Evolutionary conservation across 2,113 vertebrate species (phyloP).

Genomic region (Telmatochromis brichardi): DNA sequence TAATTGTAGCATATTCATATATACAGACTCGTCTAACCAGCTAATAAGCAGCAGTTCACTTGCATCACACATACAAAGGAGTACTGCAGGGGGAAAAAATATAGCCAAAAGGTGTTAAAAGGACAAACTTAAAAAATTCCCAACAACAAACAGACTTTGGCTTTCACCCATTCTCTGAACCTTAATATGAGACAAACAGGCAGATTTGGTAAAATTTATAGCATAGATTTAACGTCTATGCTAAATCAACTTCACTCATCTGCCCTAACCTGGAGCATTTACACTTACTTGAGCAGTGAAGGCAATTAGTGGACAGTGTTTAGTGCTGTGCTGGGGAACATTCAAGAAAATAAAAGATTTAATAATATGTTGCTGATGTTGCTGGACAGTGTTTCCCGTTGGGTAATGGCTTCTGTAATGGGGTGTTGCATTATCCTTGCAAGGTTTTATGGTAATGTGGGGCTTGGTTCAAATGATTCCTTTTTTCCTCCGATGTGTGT

Average conservation of each 20-base stretch:
- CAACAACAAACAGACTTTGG: background rate
- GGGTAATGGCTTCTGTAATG: conserved; percentile 30
- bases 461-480: background rate
- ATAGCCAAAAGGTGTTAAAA: background rate
- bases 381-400: background rate
- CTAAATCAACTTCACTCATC: background rate
- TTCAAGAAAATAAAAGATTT: background rate
- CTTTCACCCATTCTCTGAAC: background rate
- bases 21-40: background rate
- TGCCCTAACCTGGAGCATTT: background rate
- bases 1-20: background rate
- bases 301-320: background rate
- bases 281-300: background rate
- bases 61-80: background rate
- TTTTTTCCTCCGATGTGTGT: conserved; percentile 1
- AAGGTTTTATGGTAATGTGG: conserved; percentile 21
- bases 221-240: background rate
- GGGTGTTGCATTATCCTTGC: conserved; percentile 10
- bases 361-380: background rate
- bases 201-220: background rate
- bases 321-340: background rate
- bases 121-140: background rate
- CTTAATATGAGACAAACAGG: background rate
- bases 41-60: background rate
- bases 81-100: background rate